Percentiles rank a stretch among this genome's conserved stretches.
These are phyloP conservation scores for Rhinichthys osculus DNA, from an alignment of 2,797 vertebrate species.

Conservation along the genomic window DNA sequence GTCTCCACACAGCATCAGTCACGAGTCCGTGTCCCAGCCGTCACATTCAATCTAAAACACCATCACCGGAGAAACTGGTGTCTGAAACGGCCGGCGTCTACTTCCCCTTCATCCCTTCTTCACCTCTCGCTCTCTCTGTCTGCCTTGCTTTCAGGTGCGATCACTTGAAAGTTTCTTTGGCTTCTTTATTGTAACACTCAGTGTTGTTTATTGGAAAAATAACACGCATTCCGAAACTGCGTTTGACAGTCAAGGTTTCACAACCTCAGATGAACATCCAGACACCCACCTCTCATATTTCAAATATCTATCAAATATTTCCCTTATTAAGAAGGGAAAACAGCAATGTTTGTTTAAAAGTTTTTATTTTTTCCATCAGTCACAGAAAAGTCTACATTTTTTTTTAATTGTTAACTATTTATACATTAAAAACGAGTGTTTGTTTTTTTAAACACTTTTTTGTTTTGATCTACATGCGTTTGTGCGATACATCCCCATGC, in stretches of 20 bases:
- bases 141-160: constrained; percentile 18
- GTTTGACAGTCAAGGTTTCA: not conserved
- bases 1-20: constrained; percentile 36
- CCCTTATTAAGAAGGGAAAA: not conserved
- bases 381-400: not conserved
- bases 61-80: constrained; percentile 37
- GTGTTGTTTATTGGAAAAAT: constrained; percentile 1
- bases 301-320: too few relatives aligned
- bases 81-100: constrained; percentile 1
- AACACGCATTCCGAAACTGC: not conserved
- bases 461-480: not conserved
- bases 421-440: too few relatives aligned
- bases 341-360: not conserved
- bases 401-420: not conserved
- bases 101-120: constrained; percentile 21
- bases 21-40: constrained; percentile 57
- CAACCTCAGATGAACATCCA: not conserved
- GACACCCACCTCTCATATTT: not conserved
- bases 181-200: not conserved
- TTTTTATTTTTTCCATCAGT: not conserved
- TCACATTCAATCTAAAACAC: constrained; percentile 61
- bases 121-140: constrained; percentile 11
- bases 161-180: not conserved
- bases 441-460: not conserved
- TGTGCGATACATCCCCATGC: not conserved